A percentile compares a stretch with the other conserved stretches of the same genome.
Evolutionary conservation across 2,888 invertebrate species (phyloP).

Genomic region (Zeuzera pyrina): DNA sequence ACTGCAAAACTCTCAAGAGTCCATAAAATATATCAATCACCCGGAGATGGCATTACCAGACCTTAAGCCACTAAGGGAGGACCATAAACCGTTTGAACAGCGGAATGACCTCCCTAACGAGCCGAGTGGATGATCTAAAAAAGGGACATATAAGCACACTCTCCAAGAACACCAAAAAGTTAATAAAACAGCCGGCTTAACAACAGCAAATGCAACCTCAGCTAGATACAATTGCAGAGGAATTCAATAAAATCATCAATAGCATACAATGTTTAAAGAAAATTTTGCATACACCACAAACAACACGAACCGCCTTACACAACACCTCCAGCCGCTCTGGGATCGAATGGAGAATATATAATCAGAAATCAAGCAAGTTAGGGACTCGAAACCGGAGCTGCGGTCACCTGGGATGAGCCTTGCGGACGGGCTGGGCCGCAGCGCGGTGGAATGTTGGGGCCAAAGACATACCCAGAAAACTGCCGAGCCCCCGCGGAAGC

Average conservation of each 20-base stretch:
- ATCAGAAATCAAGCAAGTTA: conserved; percentile 2
- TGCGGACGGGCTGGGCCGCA: neutral
- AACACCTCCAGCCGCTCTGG: neutral
- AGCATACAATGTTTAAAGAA: too few species aligned
- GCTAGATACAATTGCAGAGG: too few species aligned
- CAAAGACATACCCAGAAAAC: neutral
- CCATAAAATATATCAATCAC: neutral
- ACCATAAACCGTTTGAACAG: too few species aligned
- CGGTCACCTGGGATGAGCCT: neutral
- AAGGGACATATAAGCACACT: too few species aligned
- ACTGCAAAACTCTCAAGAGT: too few species aligned
- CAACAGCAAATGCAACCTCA: too few species aligned
- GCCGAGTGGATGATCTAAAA: too few species aligned
- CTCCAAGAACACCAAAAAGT: too few species aligned
- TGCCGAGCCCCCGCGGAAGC: neutral
- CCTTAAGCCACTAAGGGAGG: too few species aligned
- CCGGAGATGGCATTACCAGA: neutral
- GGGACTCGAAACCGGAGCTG: neutral
- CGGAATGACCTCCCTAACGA: too few species aligned
- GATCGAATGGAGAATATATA: conserved; percentile 5
- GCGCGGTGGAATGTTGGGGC: neutral
- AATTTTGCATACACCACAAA: conserved; percentile 1
- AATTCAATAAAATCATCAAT: too few species aligned
- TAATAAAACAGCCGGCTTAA: too few species aligned
- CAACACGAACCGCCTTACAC: neutral